These are phyloP conservation scores for Galerucella pusilla DNA, from an alignment of 2,888 invertebrate genomes.

Conservation along the genomic window DNA sequence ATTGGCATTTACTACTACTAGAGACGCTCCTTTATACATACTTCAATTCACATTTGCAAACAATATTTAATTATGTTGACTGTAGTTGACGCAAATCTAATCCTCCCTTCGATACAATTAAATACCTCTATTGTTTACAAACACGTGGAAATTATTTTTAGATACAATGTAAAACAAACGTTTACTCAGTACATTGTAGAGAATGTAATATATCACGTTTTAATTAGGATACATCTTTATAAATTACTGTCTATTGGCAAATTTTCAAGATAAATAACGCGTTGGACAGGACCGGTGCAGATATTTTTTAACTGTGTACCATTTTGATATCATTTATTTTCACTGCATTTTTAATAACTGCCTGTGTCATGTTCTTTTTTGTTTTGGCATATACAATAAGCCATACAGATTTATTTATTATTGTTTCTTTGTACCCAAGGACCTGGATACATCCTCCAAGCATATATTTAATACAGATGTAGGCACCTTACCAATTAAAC, in stretches of 20 bases:
- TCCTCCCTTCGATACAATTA: not conserved
- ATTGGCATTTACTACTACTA: too few species aligned
- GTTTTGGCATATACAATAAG: too few species aligned
- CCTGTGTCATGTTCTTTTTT: too few species aligned
- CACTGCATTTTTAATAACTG: too few species aligned
- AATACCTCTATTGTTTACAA: not conserved
- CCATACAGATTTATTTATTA: too few species aligned
- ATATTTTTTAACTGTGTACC: not conserved
- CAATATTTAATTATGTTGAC: not conserved
- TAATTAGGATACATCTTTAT: not conserved
- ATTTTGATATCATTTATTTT: too few species aligned
- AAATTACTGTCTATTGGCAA: conserved; percentile 1
- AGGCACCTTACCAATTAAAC: too few species aligned
- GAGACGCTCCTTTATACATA: not conserved
- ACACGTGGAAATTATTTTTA: not conserved
- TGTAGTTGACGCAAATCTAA: not conserved
- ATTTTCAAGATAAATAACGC: not conserved
- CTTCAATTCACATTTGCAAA: not conserved
- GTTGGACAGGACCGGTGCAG: not conserved
- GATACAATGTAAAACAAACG: not conserved
- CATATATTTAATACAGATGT: too few species aligned
- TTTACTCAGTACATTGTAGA: not conserved
- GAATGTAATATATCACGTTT: not conserved
- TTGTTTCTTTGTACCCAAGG: too few species aligned
- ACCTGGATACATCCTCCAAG: too few species aligned